These are phyloP conservation scores for Pituophis catenifer DNA, from an alignment of 2,113 vertebrate species.

Conservation along the genomic window DNA sequence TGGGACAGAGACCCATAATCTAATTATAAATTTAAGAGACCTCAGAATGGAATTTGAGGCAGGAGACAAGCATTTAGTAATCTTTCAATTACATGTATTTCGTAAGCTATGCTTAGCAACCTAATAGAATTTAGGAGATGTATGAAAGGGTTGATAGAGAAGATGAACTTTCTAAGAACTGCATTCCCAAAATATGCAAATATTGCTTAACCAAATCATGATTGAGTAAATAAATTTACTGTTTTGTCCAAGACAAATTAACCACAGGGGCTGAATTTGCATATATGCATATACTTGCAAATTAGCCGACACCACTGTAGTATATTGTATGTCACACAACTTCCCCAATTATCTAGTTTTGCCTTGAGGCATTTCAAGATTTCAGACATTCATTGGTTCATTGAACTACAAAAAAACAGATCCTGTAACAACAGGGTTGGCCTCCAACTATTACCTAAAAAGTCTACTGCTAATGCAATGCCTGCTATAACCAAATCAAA, in stretches of 20 bases:
- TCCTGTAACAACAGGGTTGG: not conserved
- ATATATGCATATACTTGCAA: not conserved
- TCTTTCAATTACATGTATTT: not conserved
- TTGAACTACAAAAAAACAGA: not conserved
- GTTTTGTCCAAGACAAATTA: not conserved
- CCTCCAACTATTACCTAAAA: not conserved
- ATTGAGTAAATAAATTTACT: not conserved
- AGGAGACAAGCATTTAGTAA: not conserved
- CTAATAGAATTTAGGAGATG: not conserved
- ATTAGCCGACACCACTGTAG: not conserved
- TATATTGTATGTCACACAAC: not conserved
- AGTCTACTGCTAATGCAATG: not conserved
- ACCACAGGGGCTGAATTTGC: not conserved
- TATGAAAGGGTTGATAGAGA: not conserved
- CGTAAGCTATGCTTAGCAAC: not conserved
- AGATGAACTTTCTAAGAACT: not conserved
- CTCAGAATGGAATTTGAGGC: not conserved
- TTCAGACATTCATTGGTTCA: not conserved
- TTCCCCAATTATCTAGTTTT: not conserved
- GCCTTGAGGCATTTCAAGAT: not conserved
- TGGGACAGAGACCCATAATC: not conserved
- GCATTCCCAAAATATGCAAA: not conserved
- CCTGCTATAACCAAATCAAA: not conserved
- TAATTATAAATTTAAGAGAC: not conserved
- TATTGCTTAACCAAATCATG: not conserved